A percentile compares a stretch with the other conserved stretches of the same genome.
phyloP scores from a whole-genome alignment of 2,113 vertebrate species.

The Mystacornis crossleyi region DNA sequence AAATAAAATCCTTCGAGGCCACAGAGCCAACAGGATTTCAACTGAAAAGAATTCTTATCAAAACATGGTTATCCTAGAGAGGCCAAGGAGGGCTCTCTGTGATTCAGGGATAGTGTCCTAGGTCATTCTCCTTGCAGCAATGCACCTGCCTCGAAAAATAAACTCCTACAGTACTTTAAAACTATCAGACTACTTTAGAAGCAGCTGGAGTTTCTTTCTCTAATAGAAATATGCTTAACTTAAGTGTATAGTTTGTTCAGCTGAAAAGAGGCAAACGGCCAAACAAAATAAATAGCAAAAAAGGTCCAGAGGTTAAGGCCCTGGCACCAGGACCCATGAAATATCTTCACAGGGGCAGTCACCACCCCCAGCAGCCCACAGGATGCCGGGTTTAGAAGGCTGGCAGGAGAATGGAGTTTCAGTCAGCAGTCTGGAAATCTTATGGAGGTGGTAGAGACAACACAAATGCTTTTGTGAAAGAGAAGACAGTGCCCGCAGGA shows the following conservation, averaged over 20 bases:
- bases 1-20: background rate
- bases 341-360: background rate
- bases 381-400: background rate
- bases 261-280: background rate
- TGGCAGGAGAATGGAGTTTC: background rate
- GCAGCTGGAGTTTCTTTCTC: background rate
- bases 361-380: accelerated
- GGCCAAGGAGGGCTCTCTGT: background rate
- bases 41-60: background rate
- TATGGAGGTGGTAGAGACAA: background rate
- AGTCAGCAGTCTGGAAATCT: background rate
- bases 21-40: background rate
- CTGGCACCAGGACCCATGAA: background rate
- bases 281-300: background rate
- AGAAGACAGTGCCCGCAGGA: background rate
- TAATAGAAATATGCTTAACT: background rate
- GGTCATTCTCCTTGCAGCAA: background rate
- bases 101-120: background rate
- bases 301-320: background rate
- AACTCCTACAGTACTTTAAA: background rate
- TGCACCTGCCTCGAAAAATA: background rate
- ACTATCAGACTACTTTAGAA: background rate
- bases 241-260: background rate
- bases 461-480: background rate
- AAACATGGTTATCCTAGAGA: background rate